Conservation (phyloP, 2,888 invertebrate genomes). For the Leptarthrus brevirostris region DNA sequence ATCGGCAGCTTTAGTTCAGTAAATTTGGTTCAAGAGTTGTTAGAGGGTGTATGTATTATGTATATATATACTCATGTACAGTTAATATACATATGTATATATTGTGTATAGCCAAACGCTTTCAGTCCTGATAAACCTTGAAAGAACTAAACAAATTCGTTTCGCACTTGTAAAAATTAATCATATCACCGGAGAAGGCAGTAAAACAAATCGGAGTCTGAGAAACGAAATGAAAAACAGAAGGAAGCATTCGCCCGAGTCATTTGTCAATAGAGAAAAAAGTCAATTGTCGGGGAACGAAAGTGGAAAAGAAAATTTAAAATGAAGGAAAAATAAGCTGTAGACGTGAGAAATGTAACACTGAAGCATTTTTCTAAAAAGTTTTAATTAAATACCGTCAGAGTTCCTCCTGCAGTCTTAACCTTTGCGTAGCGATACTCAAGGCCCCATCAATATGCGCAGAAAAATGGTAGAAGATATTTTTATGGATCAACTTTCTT, state of each 20-base stretch:
- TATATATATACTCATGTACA: too few relatives aligned
- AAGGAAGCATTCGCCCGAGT: slow-evolving; percentile 41
- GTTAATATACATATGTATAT: too few relatives aligned
- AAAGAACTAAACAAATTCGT: slow-evolving; percentile 32
- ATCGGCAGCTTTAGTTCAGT: too few relatives aligned
- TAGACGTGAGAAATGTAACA: slow-evolving; percentile 45
- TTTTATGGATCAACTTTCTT: slow-evolving; percentile 43
- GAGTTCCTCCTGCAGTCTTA: background rate
- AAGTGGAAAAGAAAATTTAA: slow-evolving; percentile 33
- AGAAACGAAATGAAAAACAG: slow-evolving; percentile 33
- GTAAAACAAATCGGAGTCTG: slow-evolving; percentile 25
- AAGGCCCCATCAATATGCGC: slow-evolving; percentile 31
- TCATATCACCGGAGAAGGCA: slow-evolving; percentile 33
- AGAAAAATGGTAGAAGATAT: slow-evolving; percentile 39
- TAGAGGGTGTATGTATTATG: too few relatives aligned
- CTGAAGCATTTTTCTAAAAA: slow-evolving; percentile 25
- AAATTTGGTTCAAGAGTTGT: too few relatives aligned
- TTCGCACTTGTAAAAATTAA: slow-evolving; percentile 38
- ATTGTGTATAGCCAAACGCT: background rate
- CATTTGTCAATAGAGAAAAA: slow-evolving; percentile 42
- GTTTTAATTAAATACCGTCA: slow-evolving; percentile 44
- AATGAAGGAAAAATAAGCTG: slow-evolving; percentile 44
- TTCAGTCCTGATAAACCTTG: background rate
- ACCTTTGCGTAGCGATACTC: slow-evolving; percentile 8
- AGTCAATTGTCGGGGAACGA: slow-evolving; percentile 28